These are phyloP conservation scores for Triplophysa siluroides DNA, from an alignment of 2,113 vertebrate species.

Conservation along the genomic window DNA sequence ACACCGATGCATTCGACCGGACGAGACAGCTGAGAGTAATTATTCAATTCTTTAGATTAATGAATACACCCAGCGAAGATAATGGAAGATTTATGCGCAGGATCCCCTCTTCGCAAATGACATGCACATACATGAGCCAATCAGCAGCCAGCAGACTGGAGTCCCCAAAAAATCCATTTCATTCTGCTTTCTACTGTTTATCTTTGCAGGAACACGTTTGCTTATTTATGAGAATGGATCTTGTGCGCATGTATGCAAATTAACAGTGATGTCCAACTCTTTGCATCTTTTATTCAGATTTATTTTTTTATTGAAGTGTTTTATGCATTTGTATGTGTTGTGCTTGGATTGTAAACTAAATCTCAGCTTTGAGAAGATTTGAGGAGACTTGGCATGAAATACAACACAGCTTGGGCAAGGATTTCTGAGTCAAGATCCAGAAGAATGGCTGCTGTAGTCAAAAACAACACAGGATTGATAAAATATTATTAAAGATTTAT, in stretches of 20 bases:
- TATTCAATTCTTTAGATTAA: constrained; percentile 76
- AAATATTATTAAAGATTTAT: too few species aligned
- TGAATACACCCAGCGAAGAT: constrained; percentile 67
- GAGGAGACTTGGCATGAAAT: too few species aligned
- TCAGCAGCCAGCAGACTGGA: constrained; percentile 54
- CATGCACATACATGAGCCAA: constrained; percentile 59
- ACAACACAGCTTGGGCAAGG: too few species aligned
- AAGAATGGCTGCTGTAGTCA: too few species aligned
- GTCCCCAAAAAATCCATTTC: constrained; percentile 1
- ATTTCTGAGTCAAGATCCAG: too few species aligned
- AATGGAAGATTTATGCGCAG: constrained; percentile 67
- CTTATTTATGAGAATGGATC: not conserved
- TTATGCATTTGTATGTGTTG: too few species aligned
- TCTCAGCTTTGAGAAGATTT: too few species aligned
- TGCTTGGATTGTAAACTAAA: too few species aligned
- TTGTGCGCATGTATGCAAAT: not conserved
- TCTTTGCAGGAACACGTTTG: not conserved
- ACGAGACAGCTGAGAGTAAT: constrained; percentile 65
- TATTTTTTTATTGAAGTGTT: too few species aligned
- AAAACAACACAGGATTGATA: too few species aligned
- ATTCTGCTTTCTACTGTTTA: not conserved
- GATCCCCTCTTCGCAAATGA: constrained; percentile 43
- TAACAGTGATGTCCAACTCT: too few species aligned
- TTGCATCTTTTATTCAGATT: too few species aligned
- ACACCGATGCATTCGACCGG: constrained; percentile 49